phyloP scores from a whole-genome alignment of 1,140 invertebrate genomes.

The Zaprionus kolodkinae region DNA sequence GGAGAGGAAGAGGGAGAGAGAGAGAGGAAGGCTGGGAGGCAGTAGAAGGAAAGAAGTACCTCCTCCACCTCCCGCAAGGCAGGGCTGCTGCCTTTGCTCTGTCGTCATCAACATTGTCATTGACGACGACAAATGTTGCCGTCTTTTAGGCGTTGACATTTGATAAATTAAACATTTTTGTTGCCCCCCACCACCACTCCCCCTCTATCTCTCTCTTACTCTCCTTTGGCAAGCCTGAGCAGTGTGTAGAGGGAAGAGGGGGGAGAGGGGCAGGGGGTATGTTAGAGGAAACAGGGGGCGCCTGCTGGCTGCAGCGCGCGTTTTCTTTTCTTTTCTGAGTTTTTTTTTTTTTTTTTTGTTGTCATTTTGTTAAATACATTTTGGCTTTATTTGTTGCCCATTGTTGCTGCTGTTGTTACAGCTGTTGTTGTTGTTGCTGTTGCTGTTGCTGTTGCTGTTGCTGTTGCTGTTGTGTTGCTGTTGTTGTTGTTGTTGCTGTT shows the following conservation, averaged over 20 bases:
- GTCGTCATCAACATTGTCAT: constrained; percentile 76
- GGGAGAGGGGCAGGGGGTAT: no score
- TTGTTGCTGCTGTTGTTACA: constrained; percentile 15
- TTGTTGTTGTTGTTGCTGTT: no score
- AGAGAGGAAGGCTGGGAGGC: no score
- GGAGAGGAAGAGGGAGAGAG: no score
- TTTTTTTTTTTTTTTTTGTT: constrained; percentile 1
- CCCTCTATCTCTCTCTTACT: no score
- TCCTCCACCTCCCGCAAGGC: no score
- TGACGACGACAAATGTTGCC: constrained; percentile 81
- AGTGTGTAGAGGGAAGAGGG: background rate
- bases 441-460: constrained; percentile 22
- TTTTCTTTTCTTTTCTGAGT: constrained; percentile 17
- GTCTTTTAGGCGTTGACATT: constrained; percentile 81
- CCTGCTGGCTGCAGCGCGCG: constrained; percentile 17
- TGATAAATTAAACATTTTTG: constrained; percentile 82
- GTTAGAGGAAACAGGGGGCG: background rate
- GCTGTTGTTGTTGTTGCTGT: constrained; percentile 30
- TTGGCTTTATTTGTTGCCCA: constrained; percentile 70
- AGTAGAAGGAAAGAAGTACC: no score
- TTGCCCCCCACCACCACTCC: constrained; percentile 9
- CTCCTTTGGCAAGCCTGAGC: constrained; percentile 23
- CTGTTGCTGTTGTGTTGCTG: background rate
- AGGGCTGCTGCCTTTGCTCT: constrained; percentile 14
- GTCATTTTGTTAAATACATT: constrained; percentile 78